Conservation (phyloP, 53 echinoderm and acorn worm genomes). For the Luidia sarsii region DNA sequence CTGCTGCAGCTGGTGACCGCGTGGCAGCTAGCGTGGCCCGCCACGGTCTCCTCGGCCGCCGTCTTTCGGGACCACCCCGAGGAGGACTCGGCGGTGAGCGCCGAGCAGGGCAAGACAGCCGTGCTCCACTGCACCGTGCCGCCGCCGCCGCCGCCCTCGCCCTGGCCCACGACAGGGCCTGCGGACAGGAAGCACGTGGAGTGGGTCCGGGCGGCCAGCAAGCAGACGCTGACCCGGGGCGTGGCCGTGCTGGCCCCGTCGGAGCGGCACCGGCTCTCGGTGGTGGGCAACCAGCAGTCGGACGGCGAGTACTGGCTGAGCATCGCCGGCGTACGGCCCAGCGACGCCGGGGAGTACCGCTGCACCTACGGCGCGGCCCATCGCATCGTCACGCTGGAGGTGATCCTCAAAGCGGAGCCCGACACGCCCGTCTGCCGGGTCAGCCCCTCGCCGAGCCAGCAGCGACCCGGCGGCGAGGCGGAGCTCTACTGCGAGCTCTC, state of each 20-base stretch:
- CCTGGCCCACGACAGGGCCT: background rate
- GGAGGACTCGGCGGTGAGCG: constrained; percentile 38
- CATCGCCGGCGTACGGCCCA: constrained; percentile 48
- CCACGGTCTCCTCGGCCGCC: constrained; percentile 3
- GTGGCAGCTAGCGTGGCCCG: background rate
- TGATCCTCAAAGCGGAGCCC: constrained; percentile 45
- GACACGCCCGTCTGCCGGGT: constrained; percentile 69
- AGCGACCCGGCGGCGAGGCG: constrained; percentile 45
- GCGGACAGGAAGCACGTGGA: constrained; percentile 50
- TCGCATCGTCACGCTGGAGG: constrained; percentile 54
- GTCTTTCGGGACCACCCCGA: constrained; percentile 55
- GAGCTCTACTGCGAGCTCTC: constrained; percentile 66
- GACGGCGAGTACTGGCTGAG: constrained; percentile 66
- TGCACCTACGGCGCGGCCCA: constrained; percentile 57
- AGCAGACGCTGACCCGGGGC: constrained; percentile 61
- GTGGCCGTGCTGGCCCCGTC: constrained; percentile 33
- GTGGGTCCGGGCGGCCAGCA: constrained; percentile 64
- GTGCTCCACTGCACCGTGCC: constrained; percentile 63
- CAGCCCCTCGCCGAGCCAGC: constrained; percentile 44
- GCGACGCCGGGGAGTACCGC: constrained; percentile 72
- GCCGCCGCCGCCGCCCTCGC: constrained; percentile 27
- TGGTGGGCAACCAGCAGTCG: constrained; percentile 62
- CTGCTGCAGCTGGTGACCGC: background rate
- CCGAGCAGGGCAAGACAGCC: constrained; percentile 61
- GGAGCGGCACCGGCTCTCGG: constrained; percentile 53